These are phyloP conservation scores for Myanophis thanlyinensis DNA, from an alignment of 2,113 vertebrate species.

Conservation along the genomic window DNA sequence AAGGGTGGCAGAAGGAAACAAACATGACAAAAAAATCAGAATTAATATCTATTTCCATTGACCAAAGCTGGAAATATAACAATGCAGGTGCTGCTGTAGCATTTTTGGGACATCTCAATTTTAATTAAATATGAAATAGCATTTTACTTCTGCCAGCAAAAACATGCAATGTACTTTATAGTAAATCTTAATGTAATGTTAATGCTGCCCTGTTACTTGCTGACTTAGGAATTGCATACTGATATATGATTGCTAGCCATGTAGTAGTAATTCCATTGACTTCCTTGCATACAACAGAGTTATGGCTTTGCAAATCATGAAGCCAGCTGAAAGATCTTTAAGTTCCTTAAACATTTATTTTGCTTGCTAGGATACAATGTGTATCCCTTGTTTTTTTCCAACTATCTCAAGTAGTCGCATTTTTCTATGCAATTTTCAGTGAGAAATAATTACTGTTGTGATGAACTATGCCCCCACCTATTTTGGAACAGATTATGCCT, in stretches of 20 bases:
- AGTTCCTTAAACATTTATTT: conserved; percentile 6
- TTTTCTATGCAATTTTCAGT: background rate
- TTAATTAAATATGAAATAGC: conserved; percentile 70
- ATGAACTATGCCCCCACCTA: background rate
- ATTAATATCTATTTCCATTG: conserved; percentile 32
- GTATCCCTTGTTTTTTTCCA: background rate
- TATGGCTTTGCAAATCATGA: conserved; percentile 4
- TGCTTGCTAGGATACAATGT: conserved; percentile 3
- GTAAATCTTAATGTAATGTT: conserved; percentile 30
- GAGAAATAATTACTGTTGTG: background rate
- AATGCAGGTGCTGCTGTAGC: conserved; percentile 43
- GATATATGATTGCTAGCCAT: background rate
- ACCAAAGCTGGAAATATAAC: conserved; percentile 25
- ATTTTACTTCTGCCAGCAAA: conserved; percentile 52
- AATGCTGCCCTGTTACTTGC: conserved; percentile 34
- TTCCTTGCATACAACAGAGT: conserved; percentile 1
- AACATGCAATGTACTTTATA: conserved; percentile 39
- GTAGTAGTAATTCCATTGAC: conserved; percentile 22
- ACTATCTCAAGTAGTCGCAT: background rate
- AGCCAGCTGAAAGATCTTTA: background rate
- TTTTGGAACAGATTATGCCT: background rate
- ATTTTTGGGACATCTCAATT: conserved; percentile 44
- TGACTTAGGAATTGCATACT: conserved; percentile 32
- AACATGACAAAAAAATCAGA: conserved; percentile 42
- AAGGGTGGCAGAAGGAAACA: conserved; percentile 34